Evolutionary conservation across 2,888 invertebrate genomes (phyloP), one percentile per base, ranked within the genome.

Genomic region (Pimpla rufipes): DNA sequence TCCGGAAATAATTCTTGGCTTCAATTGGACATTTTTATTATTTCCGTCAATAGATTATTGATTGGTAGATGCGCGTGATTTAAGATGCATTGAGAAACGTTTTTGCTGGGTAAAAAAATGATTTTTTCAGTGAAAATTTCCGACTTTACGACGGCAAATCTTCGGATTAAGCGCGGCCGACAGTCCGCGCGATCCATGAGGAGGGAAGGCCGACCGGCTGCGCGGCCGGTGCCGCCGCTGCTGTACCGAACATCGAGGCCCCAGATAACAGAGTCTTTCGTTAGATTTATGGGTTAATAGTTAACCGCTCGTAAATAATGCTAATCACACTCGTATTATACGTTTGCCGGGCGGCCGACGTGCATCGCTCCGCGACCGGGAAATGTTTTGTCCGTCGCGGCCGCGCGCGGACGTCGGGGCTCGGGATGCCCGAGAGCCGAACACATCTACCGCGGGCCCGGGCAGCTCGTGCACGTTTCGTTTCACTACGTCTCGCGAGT

Each of bases 291-390:
- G 91, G 86, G 91, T 91, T 92, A 93, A 93, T 93, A 92, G 93
- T 93, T 93, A 92, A 92, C 92, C 90, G 91, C 90, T 89, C 92
- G 91, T 93, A 93, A 93, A 93, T 93, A 93, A 93, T 92, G 91
- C 91, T 93, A 93, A 93, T 93, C 93, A 93, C 91, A 90, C 92
- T 92, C 92, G 92, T 93, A 93, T 93, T 91, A 93, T 92, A 93
- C 90, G 91, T 92, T 91, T 86, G 86, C 83, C 80, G 83, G 76
- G 73, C 81, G 82, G 70, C 85, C 67, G 82, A 78, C 81, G 78
- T 81, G 81, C 81, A 77, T 79, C 83, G 76, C 57, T 59, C 74
- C 66, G 59, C 67, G 73, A 83, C 75, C 85, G 71, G 88, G 77
- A 85, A 90, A 91, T 88, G 88, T 91, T 92, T 92, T 90, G 91